These are phyloP conservation scores for Halcyon malimbica DNA, from an alignment of 2,113 vertebrate genomes.

Conservation along the genomic window DNA sequence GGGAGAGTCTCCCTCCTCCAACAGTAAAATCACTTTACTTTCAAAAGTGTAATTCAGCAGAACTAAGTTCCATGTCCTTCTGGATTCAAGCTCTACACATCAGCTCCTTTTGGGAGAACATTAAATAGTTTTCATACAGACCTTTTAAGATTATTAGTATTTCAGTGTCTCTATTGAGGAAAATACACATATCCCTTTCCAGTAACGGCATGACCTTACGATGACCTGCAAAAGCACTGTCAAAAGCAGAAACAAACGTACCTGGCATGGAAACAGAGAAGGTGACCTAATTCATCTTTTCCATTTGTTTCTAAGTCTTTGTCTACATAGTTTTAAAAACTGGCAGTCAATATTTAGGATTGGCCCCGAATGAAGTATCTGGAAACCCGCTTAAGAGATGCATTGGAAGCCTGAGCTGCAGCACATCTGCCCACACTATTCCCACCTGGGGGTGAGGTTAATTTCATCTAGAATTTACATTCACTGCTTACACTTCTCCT, in stretches of 20 bases:
- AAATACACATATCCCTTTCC: not conserved
- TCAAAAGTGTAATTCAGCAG: not conserved
- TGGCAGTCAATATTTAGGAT: not conserved
- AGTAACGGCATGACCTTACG: not conserved
- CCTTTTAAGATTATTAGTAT: not conserved
- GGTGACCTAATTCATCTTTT: not conserved
- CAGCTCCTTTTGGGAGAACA: not conserved
- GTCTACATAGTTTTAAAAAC: not conserved
- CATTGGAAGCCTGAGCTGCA: not conserved
- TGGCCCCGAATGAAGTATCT: constrained; percentile 10
- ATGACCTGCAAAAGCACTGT: not conserved
- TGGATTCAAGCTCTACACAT: not conserved
- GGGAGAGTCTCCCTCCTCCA: constrained; percentile 1
- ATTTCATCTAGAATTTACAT: not conserved
- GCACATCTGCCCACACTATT: not conserved
- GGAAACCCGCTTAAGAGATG: constrained; percentile 22
- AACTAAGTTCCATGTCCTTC: not conserved
- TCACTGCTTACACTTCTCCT: not conserved
- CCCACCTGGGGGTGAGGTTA: not conserved
- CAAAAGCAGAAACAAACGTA: not conserved
- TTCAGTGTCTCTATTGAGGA: not conserved
- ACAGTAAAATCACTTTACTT: constrained; percentile 12
- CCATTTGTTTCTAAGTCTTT: not conserved
- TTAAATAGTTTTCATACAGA: not conserved
- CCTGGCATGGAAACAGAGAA: not conserved